A percentile compares a stretch with the other conserved stretches of the same genome.
Evolutionary conservation across 1,140 invertebrate species (phyloP).

Genomic region (Bacillus rossius): DNA sequence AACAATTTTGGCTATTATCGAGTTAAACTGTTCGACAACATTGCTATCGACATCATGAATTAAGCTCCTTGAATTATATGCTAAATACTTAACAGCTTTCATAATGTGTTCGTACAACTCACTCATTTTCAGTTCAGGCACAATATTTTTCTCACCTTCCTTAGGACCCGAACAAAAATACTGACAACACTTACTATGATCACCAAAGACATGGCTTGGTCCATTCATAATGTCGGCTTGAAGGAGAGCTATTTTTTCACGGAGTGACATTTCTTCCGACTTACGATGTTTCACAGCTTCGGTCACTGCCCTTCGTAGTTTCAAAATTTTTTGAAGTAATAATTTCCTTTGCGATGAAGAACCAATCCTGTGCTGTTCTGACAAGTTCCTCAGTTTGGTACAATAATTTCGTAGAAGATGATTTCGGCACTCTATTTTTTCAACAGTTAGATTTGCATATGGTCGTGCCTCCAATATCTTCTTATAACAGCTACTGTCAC

Average conservation of each 20-base stretch:
- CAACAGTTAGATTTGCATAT: too few relatives aligned
- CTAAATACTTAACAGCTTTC: conserved; percentile 8
- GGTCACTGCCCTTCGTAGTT: conserved; percentile 19
- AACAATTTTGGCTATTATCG: conserved; percentile 12
- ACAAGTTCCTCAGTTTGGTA: conserved; percentile 19
- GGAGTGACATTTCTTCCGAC: not conserved
- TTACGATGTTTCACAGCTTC: conserved; percentile 14
- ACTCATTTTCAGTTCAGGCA: conserved; percentile 15
- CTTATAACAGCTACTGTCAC: too few relatives aligned
- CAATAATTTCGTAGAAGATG: conserved; percentile 33
- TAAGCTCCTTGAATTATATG: conserved; percentile 1
- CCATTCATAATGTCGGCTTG: conserved; percentile 30
- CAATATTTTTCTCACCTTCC: conserved; percentile 21
- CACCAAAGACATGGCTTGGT: conserved; percentile 36
- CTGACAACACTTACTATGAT: conserved; percentile 29
- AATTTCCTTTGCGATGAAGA: not conserved
- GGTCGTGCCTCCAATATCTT: too few relatives aligned
- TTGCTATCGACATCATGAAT: conserved; percentile 16
- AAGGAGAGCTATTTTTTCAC: conserved; percentile 18
- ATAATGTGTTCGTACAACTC: conserved; percentile 12
- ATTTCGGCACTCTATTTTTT: conserved; percentile 17
- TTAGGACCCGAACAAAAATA: conserved; percentile 25
- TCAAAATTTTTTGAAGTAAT: conserved; percentile 16
- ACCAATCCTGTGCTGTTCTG: conserved; percentile 1
- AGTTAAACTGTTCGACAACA: conserved; percentile 17